Conservation (phyloP, 2,113 vertebrate species). For the Lathamus discolor region DNA sequence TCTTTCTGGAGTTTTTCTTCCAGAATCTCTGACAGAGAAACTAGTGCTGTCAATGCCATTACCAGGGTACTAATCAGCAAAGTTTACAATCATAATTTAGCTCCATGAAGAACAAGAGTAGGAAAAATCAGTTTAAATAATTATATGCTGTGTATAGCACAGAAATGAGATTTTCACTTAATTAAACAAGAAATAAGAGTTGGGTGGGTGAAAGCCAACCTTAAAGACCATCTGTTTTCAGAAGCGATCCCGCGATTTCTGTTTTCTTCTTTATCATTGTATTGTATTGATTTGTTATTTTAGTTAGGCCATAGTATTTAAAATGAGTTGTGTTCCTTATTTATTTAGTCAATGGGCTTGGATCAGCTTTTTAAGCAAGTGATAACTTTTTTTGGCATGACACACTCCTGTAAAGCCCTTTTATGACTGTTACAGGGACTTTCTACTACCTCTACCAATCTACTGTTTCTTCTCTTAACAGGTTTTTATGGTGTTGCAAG, state of each 20-base stretch:
- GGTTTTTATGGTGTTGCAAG: constrained; percentile 86
- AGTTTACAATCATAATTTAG: constrained; percentile 70
- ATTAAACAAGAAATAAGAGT: constrained; percentile 56
- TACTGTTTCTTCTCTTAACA: constrained; percentile 85
- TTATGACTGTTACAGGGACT: constrained; percentile 85
- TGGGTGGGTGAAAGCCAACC: neutral
- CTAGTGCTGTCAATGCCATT: constrained; percentile 45
- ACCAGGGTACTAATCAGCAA: constrained; percentile 67
- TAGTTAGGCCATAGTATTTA: constrained; percentile 82
- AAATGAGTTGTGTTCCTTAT: constrained; percentile 88
- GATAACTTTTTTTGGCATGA: constrained; percentile 72
- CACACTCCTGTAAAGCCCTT: constrained; percentile 75
- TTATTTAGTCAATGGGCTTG: constrained; percentile 89
- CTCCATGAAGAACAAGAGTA: constrained; percentile 59
- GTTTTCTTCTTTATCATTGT: constrained; percentile 60
- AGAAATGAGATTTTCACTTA: constrained; percentile 61
- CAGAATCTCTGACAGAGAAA: constrained; percentile 40
- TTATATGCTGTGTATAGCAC: constrained; percentile 38
- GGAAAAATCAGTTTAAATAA: constrained; percentile 53
- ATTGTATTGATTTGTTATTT: constrained; percentile 81
- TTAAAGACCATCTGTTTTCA: neutral
- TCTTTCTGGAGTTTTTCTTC: constrained; percentile 21
- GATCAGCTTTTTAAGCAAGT: constrained; percentile 71
- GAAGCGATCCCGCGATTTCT: neutral
- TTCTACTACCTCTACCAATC: constrained; percentile 90